Evolutionary conservation across 2,113 vertebrate genomes (phyloP).

Genomic region (Caranx ignobilis): DNA sequence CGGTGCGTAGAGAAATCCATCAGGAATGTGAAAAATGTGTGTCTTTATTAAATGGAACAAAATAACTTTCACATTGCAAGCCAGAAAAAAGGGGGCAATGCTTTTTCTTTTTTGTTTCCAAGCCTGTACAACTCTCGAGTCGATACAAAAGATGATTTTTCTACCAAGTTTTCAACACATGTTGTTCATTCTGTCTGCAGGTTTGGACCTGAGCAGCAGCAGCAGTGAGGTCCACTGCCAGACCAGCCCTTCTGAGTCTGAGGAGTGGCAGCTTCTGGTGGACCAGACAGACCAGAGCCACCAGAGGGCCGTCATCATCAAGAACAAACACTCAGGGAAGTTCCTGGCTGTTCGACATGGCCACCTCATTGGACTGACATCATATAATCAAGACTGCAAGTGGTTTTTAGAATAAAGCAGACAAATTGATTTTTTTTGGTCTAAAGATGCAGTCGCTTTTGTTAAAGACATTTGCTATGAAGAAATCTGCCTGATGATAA

Average conservation of each 20-base stretch:
- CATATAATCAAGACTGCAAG: constrained; percentile 64
- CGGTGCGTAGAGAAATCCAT: constrained; percentile 9
- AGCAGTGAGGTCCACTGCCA: constrained; percentile 40
- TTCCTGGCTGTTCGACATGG: constrained; percentile 62
- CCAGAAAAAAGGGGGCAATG: constrained; percentile 2
- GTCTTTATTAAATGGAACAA: constrained; percentile 70
- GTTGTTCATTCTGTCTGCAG: constrained; percentile 27
- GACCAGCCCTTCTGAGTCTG: constrained; percentile 19
- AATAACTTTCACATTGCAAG: constrained; percentile 40
- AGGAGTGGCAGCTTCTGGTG: constrained; percentile 70
- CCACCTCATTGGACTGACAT: constrained; percentile 37
- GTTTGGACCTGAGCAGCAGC: constrained; percentile 41
- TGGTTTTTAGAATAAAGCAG: constrained; percentile 59
- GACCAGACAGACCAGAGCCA: constrained; percentile 60
- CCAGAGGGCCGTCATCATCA: constrained; percentile 58
- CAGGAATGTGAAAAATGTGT: constrained; percentile 28
- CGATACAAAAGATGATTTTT: constrained; percentile 17
- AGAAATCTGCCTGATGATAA: constrained; percentile 1
- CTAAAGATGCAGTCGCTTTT: not conserved
- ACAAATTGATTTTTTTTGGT: not conserved
- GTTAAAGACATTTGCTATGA: not conserved
- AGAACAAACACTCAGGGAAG: constrained; percentile 55
- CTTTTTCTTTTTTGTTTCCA: constrained; percentile 10
- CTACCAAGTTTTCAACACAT: not conserved
- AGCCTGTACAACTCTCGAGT: constrained; percentile 42